Evolutionary conservation across 1,140 invertebrate species (phyloP).

Genomic region (Ericerus pela): DNA sequence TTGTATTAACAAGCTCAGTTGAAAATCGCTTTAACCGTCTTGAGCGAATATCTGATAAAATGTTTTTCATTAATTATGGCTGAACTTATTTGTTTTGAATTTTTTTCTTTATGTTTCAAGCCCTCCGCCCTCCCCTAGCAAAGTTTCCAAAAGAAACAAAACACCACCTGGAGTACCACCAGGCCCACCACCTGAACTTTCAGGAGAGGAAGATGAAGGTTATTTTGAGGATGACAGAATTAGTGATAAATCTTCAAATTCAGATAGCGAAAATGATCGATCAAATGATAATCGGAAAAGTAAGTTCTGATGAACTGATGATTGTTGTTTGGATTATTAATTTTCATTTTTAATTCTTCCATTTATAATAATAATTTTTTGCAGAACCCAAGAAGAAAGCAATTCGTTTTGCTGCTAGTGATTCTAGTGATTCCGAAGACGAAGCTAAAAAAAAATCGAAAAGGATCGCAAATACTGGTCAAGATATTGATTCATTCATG

Average conservation of each 20-base stretch:
- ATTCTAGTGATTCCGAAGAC: slow-evolving; percentile 29
- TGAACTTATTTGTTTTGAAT: no score
- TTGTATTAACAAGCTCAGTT: no score
- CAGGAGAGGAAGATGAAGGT: slow-evolving; percentile 42
- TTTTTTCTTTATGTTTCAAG: slow-evolving; percentile 16
- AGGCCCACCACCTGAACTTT: slow-evolving; percentile 59
- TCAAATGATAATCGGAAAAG: slow-evolving; percentile 16
- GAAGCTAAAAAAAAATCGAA: background rate
- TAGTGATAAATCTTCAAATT: background rate
- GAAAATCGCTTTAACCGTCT: no score
- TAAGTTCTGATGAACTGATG: background rate
- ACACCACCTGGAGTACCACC: slow-evolving; percentile 78
- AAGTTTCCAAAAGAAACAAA: slow-evolving; percentile 24
- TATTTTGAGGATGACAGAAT: slow-evolving; percentile 17
- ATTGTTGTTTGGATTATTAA: no score
- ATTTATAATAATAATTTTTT: slow-evolving; percentile 9
- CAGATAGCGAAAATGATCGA: slow-evolving; percentile 13
- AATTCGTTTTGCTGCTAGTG: slow-evolving; percentile 18
- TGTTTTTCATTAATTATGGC: no score
- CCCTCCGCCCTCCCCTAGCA: slow-evolving; percentile 17
- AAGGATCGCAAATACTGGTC: slow-evolving; percentile 69
- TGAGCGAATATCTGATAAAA: no score
- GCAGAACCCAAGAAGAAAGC: slow-evolving; percentile 13
- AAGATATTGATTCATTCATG: slow-evolving; percentile 84
- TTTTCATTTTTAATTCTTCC: no score